Evolutionary conservation across 2,113 vertebrate species (phyloP), one percentile per base, ranked within the genome.

Genomic region (Apteryx mantelli): DNA sequence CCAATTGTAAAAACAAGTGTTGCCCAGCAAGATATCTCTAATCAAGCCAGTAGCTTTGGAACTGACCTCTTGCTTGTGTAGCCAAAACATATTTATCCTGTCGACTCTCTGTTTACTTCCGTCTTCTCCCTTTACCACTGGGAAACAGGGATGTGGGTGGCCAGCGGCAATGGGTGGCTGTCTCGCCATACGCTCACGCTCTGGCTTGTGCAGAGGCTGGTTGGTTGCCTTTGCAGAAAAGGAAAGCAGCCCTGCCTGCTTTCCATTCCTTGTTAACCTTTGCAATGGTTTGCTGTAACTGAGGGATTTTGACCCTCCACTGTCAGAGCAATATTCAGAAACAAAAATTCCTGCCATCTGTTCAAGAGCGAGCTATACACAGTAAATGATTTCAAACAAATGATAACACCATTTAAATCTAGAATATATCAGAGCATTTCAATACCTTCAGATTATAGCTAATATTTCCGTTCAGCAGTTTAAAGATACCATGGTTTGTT

Each of bases 41-140:
- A 90, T 86, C 55, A 88, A 81, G 64, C 30, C 42, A 56, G 25
- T 78, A 91, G 63, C 16, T 19, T 88, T 81, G 82, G 32, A 93
- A 75, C 1, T 91, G 86, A 68, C 36, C 66, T 75, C n/a, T 82
- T 88, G 24, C 40, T 74, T 70, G 7, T 46, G 60, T 46, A 89
- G 52, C 34, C 79, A 69, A 92, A 89, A 79, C 16, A 17, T 24
- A 69, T 58, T 77, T 85, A 83, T 77, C 36, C 26, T 60, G 44
- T 69, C 69, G 55, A n/a, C 58, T 69, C 21, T 73, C 34, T 48
- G 42, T 81, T 28, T 74, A 30, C 36, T 53, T 83, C 48, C 52
- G 16, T 69, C 46, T 89, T 56, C 52, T 61, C 30, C 76, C 17
- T 5, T 34, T 36, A n/a, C 22, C 34, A 6, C 4, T 0, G 32